A percentile compares a stretch with the other conserved stretches of the same genome.
Evolutionary conservation across 2,888 invertebrate genomes (phyloP).

Genomic region (Drosophila neonasuta): DNA sequence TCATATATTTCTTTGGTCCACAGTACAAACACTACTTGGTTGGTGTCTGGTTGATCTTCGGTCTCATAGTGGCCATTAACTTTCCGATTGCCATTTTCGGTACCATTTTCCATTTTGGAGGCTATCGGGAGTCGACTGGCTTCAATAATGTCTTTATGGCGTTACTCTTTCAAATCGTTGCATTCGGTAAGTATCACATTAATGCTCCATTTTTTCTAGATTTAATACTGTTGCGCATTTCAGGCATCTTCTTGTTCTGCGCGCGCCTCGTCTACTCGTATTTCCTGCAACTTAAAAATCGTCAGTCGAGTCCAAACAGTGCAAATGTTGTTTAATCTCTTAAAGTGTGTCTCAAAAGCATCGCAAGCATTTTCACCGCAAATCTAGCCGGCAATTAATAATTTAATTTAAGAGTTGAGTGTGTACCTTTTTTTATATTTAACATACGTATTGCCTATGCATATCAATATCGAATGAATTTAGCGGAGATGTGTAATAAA

Average conservation of each 20-base stretch:
- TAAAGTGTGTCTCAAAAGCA: background rate
- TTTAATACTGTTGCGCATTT: background rate
- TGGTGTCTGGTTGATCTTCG: constrained; percentile 65
- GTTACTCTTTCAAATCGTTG: constrained; percentile 54
- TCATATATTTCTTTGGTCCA: constrained; percentile 3
- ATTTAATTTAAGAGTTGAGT: constrained; percentile 26
- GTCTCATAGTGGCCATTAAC: constrained; percentile 51
- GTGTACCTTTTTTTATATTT: constrained; percentile 27
- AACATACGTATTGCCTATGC: constrained; percentile 1
- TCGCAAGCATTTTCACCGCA: constrained; percentile 25
- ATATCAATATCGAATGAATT: constrained; percentile 1
- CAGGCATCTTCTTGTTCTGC: constrained; percentile 59
- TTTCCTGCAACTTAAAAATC: constrained; percentile 63
- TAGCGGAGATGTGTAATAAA: constrained; percentile 30
- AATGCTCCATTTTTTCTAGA: no score
- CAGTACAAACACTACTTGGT: constrained; percentile 62
- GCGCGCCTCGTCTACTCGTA: constrained; percentile 71
- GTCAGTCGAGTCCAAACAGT: constrained; percentile 51
- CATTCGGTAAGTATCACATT: constrained; percentile 55
- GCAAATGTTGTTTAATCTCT: constrained; percentile 62
- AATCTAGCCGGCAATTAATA: constrained; percentile 6
- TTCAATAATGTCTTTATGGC: constrained; percentile 54
- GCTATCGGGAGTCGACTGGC: constrained; percentile 58
- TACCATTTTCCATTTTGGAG: constrained; percentile 70
- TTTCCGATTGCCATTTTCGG: constrained; percentile 71